Evolutionary conservation across 2,113 vertebrate species (phyloP).

Genomic region (Thamnophis sirtalis): DNA sequence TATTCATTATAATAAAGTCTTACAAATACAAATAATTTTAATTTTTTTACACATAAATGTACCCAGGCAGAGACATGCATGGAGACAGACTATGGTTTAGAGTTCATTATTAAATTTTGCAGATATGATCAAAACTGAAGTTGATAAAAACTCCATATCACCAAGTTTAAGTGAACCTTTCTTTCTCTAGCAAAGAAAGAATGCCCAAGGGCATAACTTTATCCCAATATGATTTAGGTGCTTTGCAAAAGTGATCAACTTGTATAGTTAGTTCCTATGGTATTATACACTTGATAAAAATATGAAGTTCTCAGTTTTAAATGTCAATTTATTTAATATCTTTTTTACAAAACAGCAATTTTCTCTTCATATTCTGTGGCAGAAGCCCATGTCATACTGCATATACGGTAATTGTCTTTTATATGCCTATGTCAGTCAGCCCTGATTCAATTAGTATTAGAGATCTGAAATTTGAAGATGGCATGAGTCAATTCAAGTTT

Average conservation of each 20-base stretch:
- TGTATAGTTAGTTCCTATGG: slow-evolving; percentile 50
- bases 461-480: background rate
- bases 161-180: slow-evolving; percentile 40
- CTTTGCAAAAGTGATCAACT: slow-evolving; percentile 45
- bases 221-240: slow-evolving; percentile 15
- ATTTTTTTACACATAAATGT: slow-evolving; percentile 26
- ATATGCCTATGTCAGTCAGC: background rate
- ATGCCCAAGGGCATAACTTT: slow-evolving; percentile 45
- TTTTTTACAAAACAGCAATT: slow-evolving; percentile 39
- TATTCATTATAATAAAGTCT: slow-evolving; percentile 10
- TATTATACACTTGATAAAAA: slow-evolving; percentile 50
- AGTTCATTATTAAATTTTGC: slow-evolving; percentile 41
- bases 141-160: slow-evolving; percentile 44
- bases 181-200: slow-evolving; percentile 44
- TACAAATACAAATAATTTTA: slow-evolving; percentile 25
- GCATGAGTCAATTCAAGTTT: background rate
- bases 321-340: slow-evolving; percentile 51
- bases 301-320: slow-evolving; percentile 46
- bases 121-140: slow-evolving; percentile 38
- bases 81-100: slow-evolving; percentile 22
- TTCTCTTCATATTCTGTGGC: slow-evolving; percentile 35
- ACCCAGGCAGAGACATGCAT: background rate
- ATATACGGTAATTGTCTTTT: slow-evolving; percentile 15
- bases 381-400: slow-evolving; percentile 22
- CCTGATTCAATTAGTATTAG: background rate